phyloP scores from a whole-genome alignment of 2,797 vertebrate species.

The Emys orbicularis region DNA sequence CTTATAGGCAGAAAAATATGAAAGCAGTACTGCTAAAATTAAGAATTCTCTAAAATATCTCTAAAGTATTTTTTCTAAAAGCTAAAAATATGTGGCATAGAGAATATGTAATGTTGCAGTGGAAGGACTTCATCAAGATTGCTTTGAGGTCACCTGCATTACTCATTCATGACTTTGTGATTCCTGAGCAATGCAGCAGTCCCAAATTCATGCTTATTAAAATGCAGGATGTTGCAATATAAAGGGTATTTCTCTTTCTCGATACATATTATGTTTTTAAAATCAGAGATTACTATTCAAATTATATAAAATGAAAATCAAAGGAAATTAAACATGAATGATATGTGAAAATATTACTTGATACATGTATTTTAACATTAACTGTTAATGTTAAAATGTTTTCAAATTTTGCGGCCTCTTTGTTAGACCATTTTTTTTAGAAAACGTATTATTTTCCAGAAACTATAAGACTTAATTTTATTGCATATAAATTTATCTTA shows the following conservation, averaged over 20 bases:
- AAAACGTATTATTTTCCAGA: neutral
- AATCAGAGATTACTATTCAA: neutral
- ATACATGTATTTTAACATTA: neutral
- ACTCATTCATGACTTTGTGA: neutral
- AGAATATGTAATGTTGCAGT: neutral
- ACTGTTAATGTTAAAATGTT: neutral
- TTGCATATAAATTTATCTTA: slow-evolving; percentile 48
- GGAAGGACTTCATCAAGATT: neutral
- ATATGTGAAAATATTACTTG: neutral
- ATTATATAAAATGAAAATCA: neutral
- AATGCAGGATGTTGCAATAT: neutral
- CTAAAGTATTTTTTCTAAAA: too few relatives aligned
- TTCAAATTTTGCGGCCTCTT: neutral
- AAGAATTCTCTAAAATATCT: neutral
- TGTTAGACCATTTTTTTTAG: neutral
- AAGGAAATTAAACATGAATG: neutral
- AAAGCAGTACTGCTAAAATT: neutral
- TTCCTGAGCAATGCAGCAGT: neutral
- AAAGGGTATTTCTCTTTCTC: neutral
- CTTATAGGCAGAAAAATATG: neutral
- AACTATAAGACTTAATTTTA: neutral
- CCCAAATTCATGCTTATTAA: neutral
- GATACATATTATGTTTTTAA: neutral
- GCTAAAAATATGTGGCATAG: neutral
- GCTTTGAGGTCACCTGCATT: neutral